These are phyloP conservation scores for Dermatemys mawii DNA, from an alignment of 2,113 vertebrate genomes.

Conservation along the genomic window DNA sequence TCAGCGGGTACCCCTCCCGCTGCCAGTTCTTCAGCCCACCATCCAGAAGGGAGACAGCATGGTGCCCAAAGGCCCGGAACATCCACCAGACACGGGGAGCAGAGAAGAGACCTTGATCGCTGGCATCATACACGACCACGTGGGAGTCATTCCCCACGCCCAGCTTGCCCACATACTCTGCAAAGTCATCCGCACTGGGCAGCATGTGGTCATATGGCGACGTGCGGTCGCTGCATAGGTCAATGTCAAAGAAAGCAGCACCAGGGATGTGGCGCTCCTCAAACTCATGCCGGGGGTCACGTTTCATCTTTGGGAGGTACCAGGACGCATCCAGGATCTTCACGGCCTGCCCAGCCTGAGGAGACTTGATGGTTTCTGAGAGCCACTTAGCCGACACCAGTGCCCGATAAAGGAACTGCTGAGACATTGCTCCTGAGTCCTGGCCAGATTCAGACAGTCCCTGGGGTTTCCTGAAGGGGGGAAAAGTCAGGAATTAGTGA, in stretches of 20 bases:
- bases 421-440: conserved; percentile 75
- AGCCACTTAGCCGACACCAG: conserved; percentile 91
- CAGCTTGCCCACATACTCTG: conserved; percentile 83
- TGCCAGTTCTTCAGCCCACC: conserved; percentile 91
- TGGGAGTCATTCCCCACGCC: conserved; percentile 88
- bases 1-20: conserved; percentile 77
- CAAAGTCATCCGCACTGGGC: conserved; percentile 82
- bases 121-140: conserved; percentile 93
- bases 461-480: background rate
- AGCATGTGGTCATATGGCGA: conserved; percentile 91
- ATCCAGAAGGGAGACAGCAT: conserved; percentile 88
- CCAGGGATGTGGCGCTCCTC: conserved; percentile 87
- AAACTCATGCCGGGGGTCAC: conserved; percentile 84
- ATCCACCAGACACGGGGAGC: conserved; percentile 97
- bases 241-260: conserved; percentile 89
- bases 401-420: conserved; percentile 80
- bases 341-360: conserved; percentile 78
- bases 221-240: conserved; percentile 86
- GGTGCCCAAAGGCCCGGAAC: conserved; percentile 93
- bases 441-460: background rate
- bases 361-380: conserved; percentile 81
- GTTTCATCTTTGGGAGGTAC: conserved; percentile 88
- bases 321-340: conserved; percentile 90
- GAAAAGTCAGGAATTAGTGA: background rate
- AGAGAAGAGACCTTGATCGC: conserved; percentile 87